These are phyloP conservation scores for Loriculus beryllinus DNA, from an alignment of 2,797 vertebrate genomes.

Conservation along the genomic window DNA sequence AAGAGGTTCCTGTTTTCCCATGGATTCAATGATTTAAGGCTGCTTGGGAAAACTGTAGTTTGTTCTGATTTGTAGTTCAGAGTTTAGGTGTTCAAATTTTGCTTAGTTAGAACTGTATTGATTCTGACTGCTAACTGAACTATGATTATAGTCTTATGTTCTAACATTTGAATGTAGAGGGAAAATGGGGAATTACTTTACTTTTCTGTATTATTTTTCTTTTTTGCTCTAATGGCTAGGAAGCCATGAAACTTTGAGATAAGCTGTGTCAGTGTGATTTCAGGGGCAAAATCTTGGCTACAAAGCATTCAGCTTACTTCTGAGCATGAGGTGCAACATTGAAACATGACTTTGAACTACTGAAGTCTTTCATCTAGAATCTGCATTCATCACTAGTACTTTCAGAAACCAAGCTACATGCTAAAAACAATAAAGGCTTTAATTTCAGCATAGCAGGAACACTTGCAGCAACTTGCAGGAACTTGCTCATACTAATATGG, in stretches of 20 bases:
- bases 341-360: background rate
- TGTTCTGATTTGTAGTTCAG: background rate
- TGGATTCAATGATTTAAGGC: background rate
- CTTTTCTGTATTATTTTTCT: background rate
- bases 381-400: background rate
- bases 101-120: background rate
- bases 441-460: background rate
- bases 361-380: background rate
- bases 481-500: background rate
- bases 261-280: background rate
- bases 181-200: background rate
- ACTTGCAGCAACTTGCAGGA: background rate
- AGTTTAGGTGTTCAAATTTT: background rate
- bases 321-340: background rate
- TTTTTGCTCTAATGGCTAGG: background rate
- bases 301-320: background rate
- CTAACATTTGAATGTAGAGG: background rate
- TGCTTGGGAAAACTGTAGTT: background rate
- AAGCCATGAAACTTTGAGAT: background rate
- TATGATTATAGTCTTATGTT: background rate
- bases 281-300: background rate
- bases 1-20: background rate
- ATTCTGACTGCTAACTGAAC: slow-evolving; percentile 10
- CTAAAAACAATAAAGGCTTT: background rate
- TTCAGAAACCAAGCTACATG: background rate